Conservation (phyloP, 92 coral and sea anemone genomes). For the Muricea muricata region DNA sequence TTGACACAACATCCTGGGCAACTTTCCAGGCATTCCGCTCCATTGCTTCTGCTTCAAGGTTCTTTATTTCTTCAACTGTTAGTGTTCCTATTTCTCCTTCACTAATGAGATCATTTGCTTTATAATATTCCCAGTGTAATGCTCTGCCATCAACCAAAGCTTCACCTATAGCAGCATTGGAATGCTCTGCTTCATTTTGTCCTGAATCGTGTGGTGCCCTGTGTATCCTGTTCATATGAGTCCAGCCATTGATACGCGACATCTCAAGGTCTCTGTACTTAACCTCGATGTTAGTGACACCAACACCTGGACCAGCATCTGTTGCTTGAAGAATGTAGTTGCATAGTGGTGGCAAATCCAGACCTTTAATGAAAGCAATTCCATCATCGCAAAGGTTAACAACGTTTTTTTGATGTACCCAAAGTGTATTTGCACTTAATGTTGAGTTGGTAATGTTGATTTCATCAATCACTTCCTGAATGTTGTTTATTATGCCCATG, state of each 20-base stretch:
- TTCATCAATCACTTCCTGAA: background rate
- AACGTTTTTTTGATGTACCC: background rate
- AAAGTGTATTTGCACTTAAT: background rate
- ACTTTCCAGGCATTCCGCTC: constrained; percentile 66
- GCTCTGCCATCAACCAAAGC: constrained; percentile 71
- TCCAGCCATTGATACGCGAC: constrained; percentile 48
- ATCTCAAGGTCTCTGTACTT: constrained; percentile 59
- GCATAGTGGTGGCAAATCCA: constrained; percentile 45
- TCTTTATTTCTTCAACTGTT: constrained; percentile 52
- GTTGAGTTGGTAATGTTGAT: background rate
- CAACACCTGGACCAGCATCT: constrained; percentile 67
- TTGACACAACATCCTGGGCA: constrained; percentile 59
- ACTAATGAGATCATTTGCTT: constrained; percentile 37
- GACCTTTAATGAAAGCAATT: constrained; percentile 26
- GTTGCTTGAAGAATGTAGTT: constrained; percentile 63
- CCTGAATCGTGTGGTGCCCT: constrained; percentile 62
- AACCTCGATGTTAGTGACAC: constrained; percentile 55
- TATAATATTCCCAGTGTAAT: constrained; percentile 62
- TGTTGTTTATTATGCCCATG: too few relatives aligned
- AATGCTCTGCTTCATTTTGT: constrained; percentile 56
- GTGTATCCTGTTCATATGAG: constrained; percentile 56
- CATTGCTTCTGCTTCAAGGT: constrained; percentile 42
- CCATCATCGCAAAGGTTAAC: constrained; percentile 1
- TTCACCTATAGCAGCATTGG: constrained; percentile 66
- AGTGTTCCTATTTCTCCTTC: constrained; percentile 56